Base-by-base conservation (phyloP, 2,113 vertebrate species). In the Castor canadensis region DNA sequence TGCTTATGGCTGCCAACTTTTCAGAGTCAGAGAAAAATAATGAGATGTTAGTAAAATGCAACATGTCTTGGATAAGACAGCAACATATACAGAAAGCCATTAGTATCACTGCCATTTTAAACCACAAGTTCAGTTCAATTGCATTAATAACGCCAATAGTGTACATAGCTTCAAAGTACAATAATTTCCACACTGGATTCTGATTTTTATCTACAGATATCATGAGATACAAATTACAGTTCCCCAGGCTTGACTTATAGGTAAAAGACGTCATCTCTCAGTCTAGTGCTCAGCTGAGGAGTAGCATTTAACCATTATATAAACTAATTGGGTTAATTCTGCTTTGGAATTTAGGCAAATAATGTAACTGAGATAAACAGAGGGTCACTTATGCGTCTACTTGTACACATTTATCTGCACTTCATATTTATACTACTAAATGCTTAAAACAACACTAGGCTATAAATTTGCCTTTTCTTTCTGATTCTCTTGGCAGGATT, bases 381-480 rank as follows among this genome's bases (percentile, higher is more conserved):
- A 98, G 91, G 98, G 95, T 94, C 62, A 87, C 97, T 98, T 98
- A 98, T 96, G 96, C 94, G 73, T 97, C 98, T 96, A 96, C 97
- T 96, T 94, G 96, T 98, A 97, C 97, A 97, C 96, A 97, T 98
- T 98, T 98, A 98, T 98, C 98, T 98, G 91, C 98, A 97, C 98
- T 98, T 98, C 96, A 96, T 98, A 98, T 98, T 99, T 98, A 98
- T 98, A 98, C 95, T 98, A 92, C 96, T 98, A 98, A 99, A 98
- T 98, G 97, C 98, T 98, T 99, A 98, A 98, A 99, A 98, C 98
- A 99, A 98, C 98, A 98, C 43, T 84, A 91, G 91, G 84, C 96
- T 97, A 98, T 98, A 98, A 98, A 98, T 98, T 98, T 98, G 97
- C 95, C 94, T 97, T 98, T 98, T 98, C 95, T 52, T 98, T 97